Conservation (phyloP, 2,113 vertebrate genomes). For the Planiliza haematocheilus region DNA sequence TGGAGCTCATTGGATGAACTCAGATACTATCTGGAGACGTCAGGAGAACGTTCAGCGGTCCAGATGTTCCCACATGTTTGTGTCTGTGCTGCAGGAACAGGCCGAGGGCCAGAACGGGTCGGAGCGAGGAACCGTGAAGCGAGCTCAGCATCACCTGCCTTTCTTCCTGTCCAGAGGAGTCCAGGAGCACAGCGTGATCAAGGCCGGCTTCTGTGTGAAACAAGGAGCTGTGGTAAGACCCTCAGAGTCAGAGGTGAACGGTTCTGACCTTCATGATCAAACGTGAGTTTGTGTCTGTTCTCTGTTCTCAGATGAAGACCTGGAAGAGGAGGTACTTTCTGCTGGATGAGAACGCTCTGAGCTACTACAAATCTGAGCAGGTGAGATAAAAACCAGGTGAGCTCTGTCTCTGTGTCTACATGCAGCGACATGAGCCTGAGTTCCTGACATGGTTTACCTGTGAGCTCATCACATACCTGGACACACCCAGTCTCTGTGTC, state of each 20-base stretch:
- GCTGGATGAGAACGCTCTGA: conserved; percentile 92
- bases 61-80: not conserved
- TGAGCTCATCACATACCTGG: too few relatives aligned
- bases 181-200: conserved; percentile 87
- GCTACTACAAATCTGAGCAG: conserved; percentile 96
- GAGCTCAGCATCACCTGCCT: conserved; percentile 88
- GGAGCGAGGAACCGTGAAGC: conserved; percentile 86
- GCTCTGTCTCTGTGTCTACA: too few relatives aligned
- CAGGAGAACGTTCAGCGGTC: too few relatives aligned
- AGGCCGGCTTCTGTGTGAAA: conserved; percentile 95
- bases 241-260: too few relatives aligned
- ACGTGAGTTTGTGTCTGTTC: not conserved
- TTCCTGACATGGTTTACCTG: too few relatives aligned
- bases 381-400: conserved; percentile 51
- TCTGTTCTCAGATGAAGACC: conserved; percentile 91
- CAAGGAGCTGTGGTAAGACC: conserved; percentile 96
- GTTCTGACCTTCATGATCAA: too few relatives aligned
- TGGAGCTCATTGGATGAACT: too few relatives aligned
- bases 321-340: conserved; percentile 98
- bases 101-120: conserved; percentile 88
- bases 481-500: too few relatives aligned
- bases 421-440: too few relatives aligned
- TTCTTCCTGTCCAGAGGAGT: conserved; percentile 87
- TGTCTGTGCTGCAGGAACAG: conserved; percentile 83
- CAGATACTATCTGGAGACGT: too few relatives aligned